A percentile compares a stretch with the other conserved stretches of the same genome.
These are phyloP conservation scores for Lampropteryx suffumata DNA, from an alignment of 2,888 invertebrate genomes.

Conservation along the genomic window DNA sequence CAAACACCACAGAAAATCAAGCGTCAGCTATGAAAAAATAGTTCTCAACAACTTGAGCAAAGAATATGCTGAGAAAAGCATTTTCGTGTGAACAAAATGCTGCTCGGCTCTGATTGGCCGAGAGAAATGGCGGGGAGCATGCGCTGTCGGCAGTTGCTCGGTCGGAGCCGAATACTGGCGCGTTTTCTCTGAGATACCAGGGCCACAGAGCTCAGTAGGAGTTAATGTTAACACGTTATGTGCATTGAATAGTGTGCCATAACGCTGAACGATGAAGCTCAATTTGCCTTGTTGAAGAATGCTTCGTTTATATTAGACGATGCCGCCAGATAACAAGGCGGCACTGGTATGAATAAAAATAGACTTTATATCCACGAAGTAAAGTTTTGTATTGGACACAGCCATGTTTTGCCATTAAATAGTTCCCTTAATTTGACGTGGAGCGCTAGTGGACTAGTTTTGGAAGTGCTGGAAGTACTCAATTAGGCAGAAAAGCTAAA, in stretches of 20 bases:
- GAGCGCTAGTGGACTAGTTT: constrained; percentile 57
- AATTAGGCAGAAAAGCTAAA: not conserved
- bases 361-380: constrained; percentile 37
- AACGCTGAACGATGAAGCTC: constrained; percentile 24
- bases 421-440: constrained; percentile 74
- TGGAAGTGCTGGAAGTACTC: constrained; percentile 29
- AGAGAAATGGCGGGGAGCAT: constrained; percentile 73
- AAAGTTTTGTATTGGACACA: constrained; percentile 10
- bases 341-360: constrained; percentile 42
- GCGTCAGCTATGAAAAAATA: not conserved
- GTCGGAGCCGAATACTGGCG: constrained; percentile 80
- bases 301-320: constrained; percentile 56
- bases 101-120: constrained; percentile 72
- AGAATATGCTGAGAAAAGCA: constrained; percentile 41
- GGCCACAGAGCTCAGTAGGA: constrained; percentile 77
- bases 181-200: constrained; percentile 79
- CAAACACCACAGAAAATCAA: not conserved
- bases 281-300: constrained; percentile 33
- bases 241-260: constrained; percentile 41
- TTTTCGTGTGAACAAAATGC: constrained; percentile 49
- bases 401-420: constrained; percentile 52
- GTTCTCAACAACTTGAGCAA: constrained; percentile 25
- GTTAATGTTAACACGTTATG: constrained; percentile 47
- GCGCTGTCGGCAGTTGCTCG: constrained; percentile 72
- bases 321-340: constrained; percentile 66